Conservation (phyloP, 2,888 invertebrate species). For the Drosophila stalkeri region DNA sequence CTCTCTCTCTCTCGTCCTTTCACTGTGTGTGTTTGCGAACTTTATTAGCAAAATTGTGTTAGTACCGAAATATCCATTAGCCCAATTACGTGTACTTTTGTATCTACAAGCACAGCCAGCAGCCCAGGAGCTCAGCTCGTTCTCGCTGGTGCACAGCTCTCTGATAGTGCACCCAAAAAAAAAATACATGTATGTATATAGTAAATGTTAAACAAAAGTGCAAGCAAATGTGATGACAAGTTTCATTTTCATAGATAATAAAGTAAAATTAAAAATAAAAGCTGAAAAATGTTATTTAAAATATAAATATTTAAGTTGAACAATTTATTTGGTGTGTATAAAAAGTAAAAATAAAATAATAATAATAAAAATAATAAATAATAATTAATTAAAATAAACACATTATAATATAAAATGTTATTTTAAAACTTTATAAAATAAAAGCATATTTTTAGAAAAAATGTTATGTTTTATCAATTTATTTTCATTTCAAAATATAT, state of each 20-base stretch:
- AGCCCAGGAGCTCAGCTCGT: constrained; percentile 15
- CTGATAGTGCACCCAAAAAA: constrained; percentile 12
- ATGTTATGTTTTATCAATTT: too few relatives aligned
- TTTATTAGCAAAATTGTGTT: constrained; percentile 81
- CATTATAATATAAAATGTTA: too few relatives aligned
- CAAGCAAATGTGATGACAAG: constrained; percentile 45
- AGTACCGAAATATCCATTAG: constrained; percentile 80
- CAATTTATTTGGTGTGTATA: background rate
- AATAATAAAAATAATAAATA: too few relatives aligned
- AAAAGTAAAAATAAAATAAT: too few relatives aligned
- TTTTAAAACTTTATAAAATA: too few relatives aligned
- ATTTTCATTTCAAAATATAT: too few relatives aligned
- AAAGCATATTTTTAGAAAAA: too few relatives aligned
- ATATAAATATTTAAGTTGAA: background rate
- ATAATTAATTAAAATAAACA: too few relatives aligned
- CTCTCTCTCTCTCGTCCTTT: constrained; percentile 2
- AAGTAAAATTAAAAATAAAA: background rate
- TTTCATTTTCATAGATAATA: background rate
- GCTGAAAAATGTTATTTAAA: background rate
- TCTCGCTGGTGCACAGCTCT: background rate
- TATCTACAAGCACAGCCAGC: constrained; percentile 40
- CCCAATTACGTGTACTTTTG: constrained; percentile 81
- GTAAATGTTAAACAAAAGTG: constrained; percentile 56
- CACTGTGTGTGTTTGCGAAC: constrained; percentile 69
- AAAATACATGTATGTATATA: constrained; percentile 1